A percentile compares a stretch with the other conserved stretches of the same genome.
Evolutionary conservation across 2,113 vertebrate genomes (phyloP).

Genomic region (Microcebus ravelobensis): DNA sequence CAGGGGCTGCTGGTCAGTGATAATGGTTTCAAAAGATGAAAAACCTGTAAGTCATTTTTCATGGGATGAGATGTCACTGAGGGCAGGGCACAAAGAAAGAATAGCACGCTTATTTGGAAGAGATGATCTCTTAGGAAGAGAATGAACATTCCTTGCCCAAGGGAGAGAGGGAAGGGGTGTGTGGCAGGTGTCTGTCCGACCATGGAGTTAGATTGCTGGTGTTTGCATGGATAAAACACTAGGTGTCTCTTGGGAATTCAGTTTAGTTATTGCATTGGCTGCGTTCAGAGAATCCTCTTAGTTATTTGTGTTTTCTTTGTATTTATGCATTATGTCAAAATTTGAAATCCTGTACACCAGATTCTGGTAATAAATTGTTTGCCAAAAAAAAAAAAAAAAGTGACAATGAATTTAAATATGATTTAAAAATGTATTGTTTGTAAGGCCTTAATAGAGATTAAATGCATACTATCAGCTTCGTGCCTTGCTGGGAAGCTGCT

Average conservation of each 20-base stretch:
- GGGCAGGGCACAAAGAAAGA: slow-evolving; percentile 68
- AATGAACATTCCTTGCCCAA: slow-evolving; percentile 63
- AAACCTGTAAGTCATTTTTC: slow-evolving; percentile 79
- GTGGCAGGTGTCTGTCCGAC: background rate
- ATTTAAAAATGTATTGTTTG: slow-evolving; percentile 64
- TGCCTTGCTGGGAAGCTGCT: slow-evolving; percentile 63
- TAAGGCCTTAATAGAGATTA: slow-evolving; percentile 67
- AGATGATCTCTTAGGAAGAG: slow-evolving; percentile 71
- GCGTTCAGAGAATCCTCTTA: slow-evolving; percentile 35
- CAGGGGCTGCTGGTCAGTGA: slow-evolving; percentile 64
- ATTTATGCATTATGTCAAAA: slow-evolving; percentile 22
- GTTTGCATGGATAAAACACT: slow-evolving; percentile 6
- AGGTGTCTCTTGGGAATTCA: slow-evolving; percentile 48
- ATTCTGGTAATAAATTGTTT: slow-evolving; percentile 54
- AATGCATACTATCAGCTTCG: slow-evolving; percentile 46
- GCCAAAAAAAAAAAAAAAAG: background rate
- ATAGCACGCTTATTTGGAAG: slow-evolving; percentile 72
- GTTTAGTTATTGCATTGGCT: slow-evolving; percentile 5
- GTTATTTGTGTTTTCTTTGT: slow-evolving; percentile 29
- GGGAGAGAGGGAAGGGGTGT: background rate
- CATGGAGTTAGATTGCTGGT: background rate
- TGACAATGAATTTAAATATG: slow-evolving; percentile 61
- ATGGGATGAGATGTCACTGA: slow-evolving; percentile 68
- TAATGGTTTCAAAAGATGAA: slow-evolving; percentile 80
- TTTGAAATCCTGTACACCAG: slow-evolving; percentile 24